These are phyloP conservation scores for Drosophila niveifrons DNA, from an alignment of 2,888 invertebrate genomes.

Conservation along the genomic window DNA sequence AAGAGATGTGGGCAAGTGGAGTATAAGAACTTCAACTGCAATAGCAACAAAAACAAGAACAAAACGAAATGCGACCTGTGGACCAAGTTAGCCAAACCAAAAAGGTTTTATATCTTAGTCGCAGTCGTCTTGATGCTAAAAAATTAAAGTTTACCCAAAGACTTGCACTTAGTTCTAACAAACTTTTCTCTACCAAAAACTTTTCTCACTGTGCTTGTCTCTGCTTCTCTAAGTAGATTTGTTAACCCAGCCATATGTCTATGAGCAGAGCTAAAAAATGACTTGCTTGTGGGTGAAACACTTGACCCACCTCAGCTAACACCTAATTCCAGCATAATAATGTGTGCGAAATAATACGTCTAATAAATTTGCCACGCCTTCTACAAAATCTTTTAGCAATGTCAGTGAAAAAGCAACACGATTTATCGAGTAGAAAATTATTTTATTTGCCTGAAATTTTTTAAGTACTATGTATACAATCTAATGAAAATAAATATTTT, in stretches of 20 bases:
- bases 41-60: too few relatives aligned
- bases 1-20: constrained; percentile 28
- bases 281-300: not conserved
- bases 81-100: constrained; percentile 32
- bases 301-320: constrained; percentile 4
- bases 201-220: constrained; percentile 51
- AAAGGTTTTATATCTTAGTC: constrained; percentile 48
- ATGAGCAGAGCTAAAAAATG: constrained; percentile 31
- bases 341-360: constrained; percentile 35
- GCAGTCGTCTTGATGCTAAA: constrained; percentile 45
- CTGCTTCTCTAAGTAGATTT: constrained; percentile 68
- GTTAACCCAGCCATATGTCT: constrained; percentile 58
- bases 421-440: too few relatives aligned
- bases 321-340: constrained; percentile 42
- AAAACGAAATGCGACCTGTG: constrained; percentile 6
- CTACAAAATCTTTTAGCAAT: too few relatives aligned
- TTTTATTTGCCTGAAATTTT: too few relatives aligned
- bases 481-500: too few relatives aligned
- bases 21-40: not conserved
- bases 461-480: too few relatives aligned
- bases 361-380: constrained; percentile 13
- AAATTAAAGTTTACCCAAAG: constrained; percentile 63
- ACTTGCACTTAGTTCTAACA: constrained; percentile 67
- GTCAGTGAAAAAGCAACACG: too few relatives aligned
- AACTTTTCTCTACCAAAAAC: constrained; percentile 63